These are phyloP conservation scores for Clarias laeviceps DNA, from an alignment of 2,797 vertebrate genomes.

Conservation along the genomic window DNA sequence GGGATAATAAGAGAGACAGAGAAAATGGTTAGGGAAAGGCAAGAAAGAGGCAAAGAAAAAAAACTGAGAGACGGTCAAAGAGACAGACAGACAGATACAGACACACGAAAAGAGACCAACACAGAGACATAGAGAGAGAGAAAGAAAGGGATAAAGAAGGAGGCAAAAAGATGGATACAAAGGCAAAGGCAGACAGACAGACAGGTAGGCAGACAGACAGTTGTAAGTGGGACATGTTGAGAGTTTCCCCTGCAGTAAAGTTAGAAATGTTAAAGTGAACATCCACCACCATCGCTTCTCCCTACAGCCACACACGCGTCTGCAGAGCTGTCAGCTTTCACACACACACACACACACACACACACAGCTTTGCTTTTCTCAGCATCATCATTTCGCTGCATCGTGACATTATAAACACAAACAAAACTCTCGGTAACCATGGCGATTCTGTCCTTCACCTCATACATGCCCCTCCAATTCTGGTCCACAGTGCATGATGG, in stretches of 20 bases:
- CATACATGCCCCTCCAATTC: background rate
- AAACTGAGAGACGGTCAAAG: background rate
- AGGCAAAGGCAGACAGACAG: background rate
- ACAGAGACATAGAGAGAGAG: background rate
- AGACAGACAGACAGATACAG: background rate
- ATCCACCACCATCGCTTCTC: constrained; percentile 62
- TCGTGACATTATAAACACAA: background rate
- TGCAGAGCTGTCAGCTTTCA: constrained; percentile 10
- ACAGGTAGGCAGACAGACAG: background rate
- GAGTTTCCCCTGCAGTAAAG: constrained; percentile 68
- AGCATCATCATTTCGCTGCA: constrained; percentile 3
- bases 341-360: constrained; percentile 22
- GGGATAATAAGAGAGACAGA: background rate
- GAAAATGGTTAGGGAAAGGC: background rate
- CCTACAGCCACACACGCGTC: constrained; percentile 62
- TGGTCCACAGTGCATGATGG: background rate
- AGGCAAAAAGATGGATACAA: background rate
- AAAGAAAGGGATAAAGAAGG: background rate
- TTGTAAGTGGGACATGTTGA: constrained; percentile 62
- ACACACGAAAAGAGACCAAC: background rate
- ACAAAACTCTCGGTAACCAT: background rate
- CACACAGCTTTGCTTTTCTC: constrained; percentile 7
- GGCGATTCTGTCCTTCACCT: background rate
- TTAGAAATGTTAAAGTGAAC: constrained; percentile 62
- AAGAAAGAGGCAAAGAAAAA: background rate